phyloP scores from a whole-genome alignment of 2,888 invertebrate species.

The Labia minor region DNA sequence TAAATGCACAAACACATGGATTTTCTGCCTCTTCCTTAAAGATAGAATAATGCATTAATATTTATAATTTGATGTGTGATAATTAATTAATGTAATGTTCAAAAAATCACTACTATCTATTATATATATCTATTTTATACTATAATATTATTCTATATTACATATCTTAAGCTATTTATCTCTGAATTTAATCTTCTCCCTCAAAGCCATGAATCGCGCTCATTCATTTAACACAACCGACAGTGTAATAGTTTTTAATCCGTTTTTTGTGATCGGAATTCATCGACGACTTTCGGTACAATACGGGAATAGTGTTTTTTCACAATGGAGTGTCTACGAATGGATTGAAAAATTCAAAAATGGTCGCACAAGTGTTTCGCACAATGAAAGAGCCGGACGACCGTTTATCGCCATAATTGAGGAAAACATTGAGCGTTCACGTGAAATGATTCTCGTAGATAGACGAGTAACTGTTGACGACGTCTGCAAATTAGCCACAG shows the following conservation, averaged over 20 bases:
- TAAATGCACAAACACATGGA: constrained; percentile 80
- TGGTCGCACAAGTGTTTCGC: constrained; percentile 18
- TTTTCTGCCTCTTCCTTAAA: constrained; percentile 42
- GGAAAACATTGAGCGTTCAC: constrained; percentile 16
- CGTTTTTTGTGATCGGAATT: constrained; percentile 13
- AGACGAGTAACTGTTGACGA: not conserved
- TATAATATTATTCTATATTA: too few species aligned
- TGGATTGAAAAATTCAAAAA: constrained; percentile 21
- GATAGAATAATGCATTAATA: not conserved
- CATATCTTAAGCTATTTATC: too few species aligned
- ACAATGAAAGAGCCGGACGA: constrained; percentile 17
- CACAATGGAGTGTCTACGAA: constrained; percentile 18
- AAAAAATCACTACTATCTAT: too few species aligned
- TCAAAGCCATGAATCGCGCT: too few species aligned
- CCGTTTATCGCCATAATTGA: too few species aligned
- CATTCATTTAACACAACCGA: too few species aligned
- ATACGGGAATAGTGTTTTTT: constrained; percentile 19
- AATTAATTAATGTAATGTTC: too few species aligned
- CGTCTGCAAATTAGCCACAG: constrained; percentile 5
- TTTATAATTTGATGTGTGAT: too few species aligned
- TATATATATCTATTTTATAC: too few species aligned
- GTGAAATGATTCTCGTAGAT: constrained; percentile 16
- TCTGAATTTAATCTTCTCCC: too few species aligned
- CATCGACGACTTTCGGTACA: constrained; percentile 19
- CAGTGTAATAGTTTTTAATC: too few species aligned